Conservation (phyloP, 2,113 vertebrate genomes). For the Sylvilagus bachmani region DNA sequence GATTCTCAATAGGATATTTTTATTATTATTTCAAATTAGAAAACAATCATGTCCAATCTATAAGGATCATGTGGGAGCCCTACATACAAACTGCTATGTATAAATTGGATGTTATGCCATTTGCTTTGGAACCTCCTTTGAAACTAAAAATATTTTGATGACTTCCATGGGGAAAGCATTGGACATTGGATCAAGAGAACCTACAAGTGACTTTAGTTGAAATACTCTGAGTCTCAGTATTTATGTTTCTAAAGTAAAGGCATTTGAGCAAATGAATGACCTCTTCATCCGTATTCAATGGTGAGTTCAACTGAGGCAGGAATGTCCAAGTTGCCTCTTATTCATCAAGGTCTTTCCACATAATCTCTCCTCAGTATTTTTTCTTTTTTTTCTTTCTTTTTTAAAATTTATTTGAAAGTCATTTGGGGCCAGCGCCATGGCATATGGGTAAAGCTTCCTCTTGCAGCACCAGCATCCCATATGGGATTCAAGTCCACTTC, state of each 20-base stretch:
- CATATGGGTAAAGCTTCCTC: too few species aligned
- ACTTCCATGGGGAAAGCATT: not conserved
- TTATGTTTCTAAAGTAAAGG: conserved; percentile 8
- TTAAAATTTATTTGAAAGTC: too few species aligned
- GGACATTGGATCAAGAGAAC: not conserved
- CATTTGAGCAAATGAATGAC: not conserved
- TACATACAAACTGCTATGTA: not conserved
- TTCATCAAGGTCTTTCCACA: not conserved
- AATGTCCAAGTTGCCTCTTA: not conserved
- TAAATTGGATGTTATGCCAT: not conserved
- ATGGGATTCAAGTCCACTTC: too few species aligned
- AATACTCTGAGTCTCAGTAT: not conserved
- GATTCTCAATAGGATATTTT: not conserved
- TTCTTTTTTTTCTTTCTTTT: too few species aligned
- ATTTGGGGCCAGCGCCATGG: too few species aligned
- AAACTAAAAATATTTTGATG: not conserved
- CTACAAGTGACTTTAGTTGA: not conserved
- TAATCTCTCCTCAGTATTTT: not conserved
- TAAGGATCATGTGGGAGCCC: not conserved
- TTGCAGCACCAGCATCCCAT: too few species aligned
- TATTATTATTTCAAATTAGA: conserved; percentile 43
- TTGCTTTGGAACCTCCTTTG: not conserved
- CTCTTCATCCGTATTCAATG: not conserved
- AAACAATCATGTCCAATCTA: not conserved
- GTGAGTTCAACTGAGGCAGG: not conserved